Evolutionary conservation across 2,888 invertebrate genomes (phyloP).

Genomic region (Criorhina ranunculi): DNA sequence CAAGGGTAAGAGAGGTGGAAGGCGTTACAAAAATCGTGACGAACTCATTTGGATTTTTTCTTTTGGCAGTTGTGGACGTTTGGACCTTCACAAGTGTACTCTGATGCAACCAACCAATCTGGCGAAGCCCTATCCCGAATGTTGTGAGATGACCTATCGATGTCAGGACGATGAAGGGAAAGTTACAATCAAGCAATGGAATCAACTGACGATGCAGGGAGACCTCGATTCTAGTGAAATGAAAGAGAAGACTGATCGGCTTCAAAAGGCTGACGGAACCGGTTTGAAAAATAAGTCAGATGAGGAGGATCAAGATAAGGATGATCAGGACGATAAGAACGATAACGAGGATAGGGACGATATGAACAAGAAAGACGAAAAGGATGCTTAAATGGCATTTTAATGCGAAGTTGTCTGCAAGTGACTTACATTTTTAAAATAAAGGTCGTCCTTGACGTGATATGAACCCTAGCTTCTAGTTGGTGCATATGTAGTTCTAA

Average conservation of each 20-base stretch:
- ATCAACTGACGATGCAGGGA: constrained; percentile 1
- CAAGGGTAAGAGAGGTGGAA: constrained; percentile 76
- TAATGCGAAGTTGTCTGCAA: no score
- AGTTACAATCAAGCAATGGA: constrained; percentile 60
- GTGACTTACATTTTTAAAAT: no score
- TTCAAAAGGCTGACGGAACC: background rate
- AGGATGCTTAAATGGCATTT: no score
- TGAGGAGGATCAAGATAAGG: no score
- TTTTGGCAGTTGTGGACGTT: constrained; percentile 76
- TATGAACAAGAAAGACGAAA: no score
- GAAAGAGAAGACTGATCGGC: constrained; percentile 58
- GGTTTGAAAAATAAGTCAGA: background rate
- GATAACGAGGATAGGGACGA: background rate
- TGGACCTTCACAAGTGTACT: constrained; percentile 75
- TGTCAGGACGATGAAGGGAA: constrained; percentile 73
- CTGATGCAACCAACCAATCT: constrained; percentile 71
- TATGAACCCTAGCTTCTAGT: no score
- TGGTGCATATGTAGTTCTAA: no score
- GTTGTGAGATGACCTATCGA: constrained; percentile 78
- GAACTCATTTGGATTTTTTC: background rate
- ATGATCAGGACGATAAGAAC: background rate
- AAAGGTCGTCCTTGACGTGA: no score
- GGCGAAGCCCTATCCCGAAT: constrained; percentile 78
- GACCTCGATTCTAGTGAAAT: constrained; percentile 29
- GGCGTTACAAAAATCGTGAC: background rate